Evolutionary conservation across 2,888 invertebrate species (phyloP).

Genomic region (Heteromurus nitidus): DNA sequence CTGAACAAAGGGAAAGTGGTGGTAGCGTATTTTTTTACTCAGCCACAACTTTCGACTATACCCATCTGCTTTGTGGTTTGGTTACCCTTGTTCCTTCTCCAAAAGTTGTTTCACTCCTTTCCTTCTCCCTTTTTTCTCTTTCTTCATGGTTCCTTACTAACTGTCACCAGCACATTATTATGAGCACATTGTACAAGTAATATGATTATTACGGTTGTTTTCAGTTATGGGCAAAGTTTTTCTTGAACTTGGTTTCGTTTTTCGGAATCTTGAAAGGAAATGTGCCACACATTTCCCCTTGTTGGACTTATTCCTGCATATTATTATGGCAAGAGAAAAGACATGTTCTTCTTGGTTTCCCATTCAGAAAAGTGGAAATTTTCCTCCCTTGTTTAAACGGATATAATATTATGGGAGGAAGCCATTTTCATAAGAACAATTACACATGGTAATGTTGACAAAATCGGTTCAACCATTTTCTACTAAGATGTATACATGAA

Average conservation of each 20-base stretch:
- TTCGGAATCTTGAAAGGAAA: constrained; percentile 27
- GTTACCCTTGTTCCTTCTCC: constrained; percentile 11
- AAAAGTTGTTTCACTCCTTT: no score
- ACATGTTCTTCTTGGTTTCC: no score
- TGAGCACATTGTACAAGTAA: constrained; percentile 59
- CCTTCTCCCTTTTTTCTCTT: not conserved
- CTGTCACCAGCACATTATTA: constrained; percentile 57
- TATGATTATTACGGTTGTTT: constrained; percentile 56
- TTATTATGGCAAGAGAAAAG: not conserved
- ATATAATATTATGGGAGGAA: no score
- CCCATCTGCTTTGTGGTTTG: constrained; percentile 57
- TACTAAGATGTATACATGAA: not conserved
- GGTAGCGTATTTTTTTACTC: not conserved
- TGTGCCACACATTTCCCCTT: no score
- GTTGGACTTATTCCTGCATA: constrained; percentile 29
- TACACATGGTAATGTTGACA: constrained; percentile 24
- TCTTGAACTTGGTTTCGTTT: no score
- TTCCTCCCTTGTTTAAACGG: not conserved
- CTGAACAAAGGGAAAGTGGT: no score
- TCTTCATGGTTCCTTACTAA: not conserved
- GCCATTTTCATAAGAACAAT: constrained; percentile 8
- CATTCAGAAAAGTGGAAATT: not conserved
- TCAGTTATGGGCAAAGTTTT: constrained; percentile 57
- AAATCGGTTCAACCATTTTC: constrained; percentile 12
- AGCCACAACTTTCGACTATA: not conserved